phyloP scores from a whole-genome alignment of 2,888 invertebrate species.

The Pollenia griseotomentosa region DNA sequence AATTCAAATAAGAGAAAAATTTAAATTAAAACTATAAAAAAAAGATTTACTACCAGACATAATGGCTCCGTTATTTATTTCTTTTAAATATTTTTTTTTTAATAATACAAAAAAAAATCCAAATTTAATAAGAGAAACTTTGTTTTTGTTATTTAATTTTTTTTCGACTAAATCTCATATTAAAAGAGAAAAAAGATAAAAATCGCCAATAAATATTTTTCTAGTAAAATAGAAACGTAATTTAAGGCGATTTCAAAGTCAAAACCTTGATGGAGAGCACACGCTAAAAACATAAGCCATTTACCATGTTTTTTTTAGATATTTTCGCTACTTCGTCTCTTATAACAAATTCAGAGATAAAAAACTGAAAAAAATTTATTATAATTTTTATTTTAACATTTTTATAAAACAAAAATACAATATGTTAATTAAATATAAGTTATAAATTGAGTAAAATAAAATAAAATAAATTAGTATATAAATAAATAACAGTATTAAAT shows the following conservation, averaged over 20 bases:
- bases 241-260: slow-evolving; percentile 79
- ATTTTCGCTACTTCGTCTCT: neutral
- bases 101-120: neutral
- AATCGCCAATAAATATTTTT: neutral
- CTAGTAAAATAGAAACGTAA: slow-evolving; percentile 10
- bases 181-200: neutral
- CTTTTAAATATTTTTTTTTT: neutral
- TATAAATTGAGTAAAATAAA: too few relatives aligned
- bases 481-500: too few relatives aligned
- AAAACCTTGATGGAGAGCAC: slow-evolving; percentile 79
- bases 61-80: slow-evolving; percentile 57
- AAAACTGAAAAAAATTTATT: too few relatives aligned
- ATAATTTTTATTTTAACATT: too few relatives aligned
- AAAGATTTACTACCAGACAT: slow-evolving; percentile 65
- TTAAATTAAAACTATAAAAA: slow-evolving; percentile 9
- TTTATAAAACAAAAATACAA: too few relatives aligned
- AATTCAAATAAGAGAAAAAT: slow-evolving; percentile 1
- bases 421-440: too few relatives aligned
- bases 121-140: neutral
- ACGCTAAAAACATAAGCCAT: slow-evolving; percentile 76
- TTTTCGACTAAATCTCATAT: neutral
- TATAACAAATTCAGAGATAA: too few relatives aligned
- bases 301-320: slow-evolving; percentile 61
- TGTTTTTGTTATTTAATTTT: slow-evolving; percentile 3
- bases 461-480: too few relatives aligned